Conservation (phyloP, 2,797 vertebrate species). For the Schizopygopsis pylzovi region DNA sequence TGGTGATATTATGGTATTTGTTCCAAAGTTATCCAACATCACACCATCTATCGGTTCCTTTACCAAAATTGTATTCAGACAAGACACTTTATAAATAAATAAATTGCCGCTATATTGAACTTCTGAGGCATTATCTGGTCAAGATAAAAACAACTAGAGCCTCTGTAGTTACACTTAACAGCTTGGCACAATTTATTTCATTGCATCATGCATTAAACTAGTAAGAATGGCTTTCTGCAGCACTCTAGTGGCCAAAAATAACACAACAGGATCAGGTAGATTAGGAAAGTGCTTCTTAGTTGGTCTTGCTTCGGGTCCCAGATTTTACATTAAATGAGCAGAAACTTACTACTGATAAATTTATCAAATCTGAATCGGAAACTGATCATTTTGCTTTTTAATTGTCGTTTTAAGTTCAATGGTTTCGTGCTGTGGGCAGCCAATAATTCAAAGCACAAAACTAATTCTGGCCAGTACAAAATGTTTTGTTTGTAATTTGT, state of each 20-base stretch:
- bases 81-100: background rate
- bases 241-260: conserved; percentile 82
- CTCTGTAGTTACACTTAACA: conserved; percentile 9
- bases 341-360: background rate
- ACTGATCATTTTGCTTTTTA: background rate
- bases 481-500: background rate
- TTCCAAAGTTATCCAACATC: background rate
- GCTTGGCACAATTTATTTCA: conserved; percentile 26
- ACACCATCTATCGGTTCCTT: background rate
- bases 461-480: background rate
- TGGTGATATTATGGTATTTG: background rate
- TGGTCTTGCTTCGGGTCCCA: background rate
- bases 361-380: background rate
- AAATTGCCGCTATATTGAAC: background rate
- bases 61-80: background rate
- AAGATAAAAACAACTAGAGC: background rate
- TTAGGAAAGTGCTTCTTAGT: background rate
- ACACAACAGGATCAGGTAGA: conserved; percentile 67
- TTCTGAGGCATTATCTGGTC: background rate
- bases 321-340: background rate
- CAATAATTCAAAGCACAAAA: background rate
- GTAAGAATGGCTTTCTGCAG: conserved; percentile 75
- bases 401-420: background rate
- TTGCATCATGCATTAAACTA: conserved; percentile 22
- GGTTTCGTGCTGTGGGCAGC: background rate